Base-by-base conservation (phyloP, 1,140 invertebrate genomes). In the Aphis craccivora region DNA sequence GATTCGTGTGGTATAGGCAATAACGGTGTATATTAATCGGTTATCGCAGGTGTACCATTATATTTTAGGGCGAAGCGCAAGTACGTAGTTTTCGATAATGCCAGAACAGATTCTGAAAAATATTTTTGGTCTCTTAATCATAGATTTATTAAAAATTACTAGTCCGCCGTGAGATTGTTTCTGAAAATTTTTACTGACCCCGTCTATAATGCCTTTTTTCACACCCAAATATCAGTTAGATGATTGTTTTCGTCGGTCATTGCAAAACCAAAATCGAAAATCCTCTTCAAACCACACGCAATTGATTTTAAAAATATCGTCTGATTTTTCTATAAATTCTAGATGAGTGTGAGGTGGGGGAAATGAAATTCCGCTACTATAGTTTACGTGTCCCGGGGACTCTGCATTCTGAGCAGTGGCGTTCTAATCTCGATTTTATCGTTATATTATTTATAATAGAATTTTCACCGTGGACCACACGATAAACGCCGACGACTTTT, bases 381-480 rank as follows among this genome's bases (percentile, higher is more conserved):
- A n/a, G n/a, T n/a, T n/a, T n/a, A 14, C 5, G 4, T 30, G 55
- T 11, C 14, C 48, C 18, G 48, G 18, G 14, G 48, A 14, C 48
- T 14, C 14, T 51, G 48, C 48, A 51, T 18, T 18, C 3, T 18
- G 48, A 18, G 14, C 43, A 30, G 11, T 11, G 30, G 1, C 20
- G n/a, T 25, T 67, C 6, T n/a, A 55, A 35, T 67, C 30, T 67
- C 43, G 67, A 83, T 83, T 81, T 83, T 91, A 91, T 91, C 90
- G 22, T 91, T 81, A 43, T 22, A 91, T 76, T 76, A 76, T 91
- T 91, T 48, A 91, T 81, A 23, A 91, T 81, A 23, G 43, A n/a
- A 43, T 91, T 81, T 81, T 48, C 43, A 9, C 48, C 67, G 37
- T 25, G 55, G 14, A 43, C 53, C 40, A 20, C 40, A 5, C 55